Evolutionary conservation across 2,888 invertebrate genomes (phyloP), one percentile per base, ranked within the genome.

Genomic region (Synanthedon andrenaeformis): DNA sequence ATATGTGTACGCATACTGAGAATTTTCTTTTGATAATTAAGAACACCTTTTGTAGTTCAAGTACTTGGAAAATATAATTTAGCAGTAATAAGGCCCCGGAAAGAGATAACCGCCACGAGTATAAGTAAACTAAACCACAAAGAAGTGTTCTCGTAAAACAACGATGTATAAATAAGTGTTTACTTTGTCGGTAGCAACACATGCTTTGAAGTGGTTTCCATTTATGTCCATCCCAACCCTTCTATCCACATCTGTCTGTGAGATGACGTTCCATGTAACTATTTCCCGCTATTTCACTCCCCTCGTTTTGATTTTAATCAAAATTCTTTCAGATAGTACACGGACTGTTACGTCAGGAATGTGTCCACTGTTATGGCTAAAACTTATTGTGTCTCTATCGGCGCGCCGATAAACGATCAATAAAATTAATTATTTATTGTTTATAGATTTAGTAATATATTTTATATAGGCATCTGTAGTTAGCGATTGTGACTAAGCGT

Each of bases 121-220:
- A 60, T 56, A 56, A 62, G 66, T 62, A 62, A 65, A 65, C 64
- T 58, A 64, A 62, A 68, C 73, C 75, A 77, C 76, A 79, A 74
- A 79, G 69, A 62, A 53, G 65, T 62, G 65, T 74, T 78, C 79
- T 70, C 74, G 70, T 76, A 78, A 79, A 75, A 74, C 69, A 60
- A 66, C 62, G 66, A 72, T 72, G 74, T 75, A 75, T 76, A 76
- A 77, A 77, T 71, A 76, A 79, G 76, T 79, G 78, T 82, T 82
- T 79, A 75, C 81, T 81, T 76, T 79, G 76, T 76, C 72, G 74
- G 72, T 65, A 69, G 72, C 68, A 70, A 70, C 69, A 67, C 59
- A 66, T 71, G 66, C 74, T 82, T 82, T 85, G 82, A 85, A 85
- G 85, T 83, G 84, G 83, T 70, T 75, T 76, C 72, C 76, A 80